A percentile compares a stretch with the other conserved stretches of the same genome.
Evolutionary conservation across 2,797 vertebrate genomes (phyloP).

Genomic region (Phataginus tricuspis): DNA sequence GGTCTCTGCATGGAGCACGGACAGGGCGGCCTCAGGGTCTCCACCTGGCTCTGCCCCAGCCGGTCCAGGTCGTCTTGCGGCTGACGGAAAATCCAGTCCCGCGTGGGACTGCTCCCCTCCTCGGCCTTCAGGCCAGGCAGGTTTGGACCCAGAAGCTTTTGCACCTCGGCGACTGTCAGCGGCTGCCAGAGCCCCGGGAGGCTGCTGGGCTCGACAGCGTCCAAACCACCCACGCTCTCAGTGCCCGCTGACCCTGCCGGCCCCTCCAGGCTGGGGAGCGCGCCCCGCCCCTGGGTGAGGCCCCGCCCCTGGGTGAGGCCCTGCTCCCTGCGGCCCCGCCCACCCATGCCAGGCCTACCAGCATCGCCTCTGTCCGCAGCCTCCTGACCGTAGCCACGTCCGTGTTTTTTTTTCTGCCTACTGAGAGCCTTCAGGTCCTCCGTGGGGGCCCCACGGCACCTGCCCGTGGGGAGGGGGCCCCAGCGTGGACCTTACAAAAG

Average conservation of each 20-base stretch:
- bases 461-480: background rate
- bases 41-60: background rate
- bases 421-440: slow-evolving; percentile 78
- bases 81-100: slow-evolving; percentile 79
- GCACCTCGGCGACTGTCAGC: slow-evolving; percentile 74
- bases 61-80: slow-evolving; percentile 77
- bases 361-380: slow-evolving; percentile 65
- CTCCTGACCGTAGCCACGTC: slow-evolving; percentile 68
- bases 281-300: rapidly evolving
- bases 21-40: background rate
- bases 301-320: rapidly evolving
- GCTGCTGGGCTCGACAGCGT: background rate
- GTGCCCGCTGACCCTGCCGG: background rate
- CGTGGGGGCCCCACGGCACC: slow-evolving; percentile 80
- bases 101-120: background rate
- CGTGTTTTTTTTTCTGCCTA: slow-evolving; percentile 73
- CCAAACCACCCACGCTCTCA: background rate
- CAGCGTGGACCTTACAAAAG: background rate
- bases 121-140: slow-evolving; percentile 23
- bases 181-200: slow-evolving; percentile 63
- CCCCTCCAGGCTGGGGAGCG: background rate
- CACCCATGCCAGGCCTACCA: slow-evolving; percentile 72
- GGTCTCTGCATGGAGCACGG: background rate
- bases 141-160: slow-evolving; percentile 80
- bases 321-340: rapidly evolving